Evolutionary conservation across 2,797 vertebrate genomes (phyloP).

Genomic region (Acomys russatus): DNA sequence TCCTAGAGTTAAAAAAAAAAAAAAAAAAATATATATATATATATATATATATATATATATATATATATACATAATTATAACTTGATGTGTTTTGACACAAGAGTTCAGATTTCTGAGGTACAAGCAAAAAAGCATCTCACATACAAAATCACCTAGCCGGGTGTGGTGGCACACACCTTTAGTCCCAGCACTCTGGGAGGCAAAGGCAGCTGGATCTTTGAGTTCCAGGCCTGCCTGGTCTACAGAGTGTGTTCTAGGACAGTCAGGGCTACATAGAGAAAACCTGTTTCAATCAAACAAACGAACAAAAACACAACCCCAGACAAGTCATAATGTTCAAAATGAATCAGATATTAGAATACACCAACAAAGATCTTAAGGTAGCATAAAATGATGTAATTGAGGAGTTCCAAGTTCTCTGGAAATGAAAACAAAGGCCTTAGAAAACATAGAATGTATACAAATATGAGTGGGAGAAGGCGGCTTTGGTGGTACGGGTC

Average conservation of each 20-base stretch:
- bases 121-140: neutral
- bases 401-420: neutral
- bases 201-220: neutral
- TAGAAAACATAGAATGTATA: neutral
- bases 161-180: neutral
- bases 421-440: neutral
- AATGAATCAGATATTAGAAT: neutral
- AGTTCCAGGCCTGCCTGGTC: neutral
- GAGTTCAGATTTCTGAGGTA: neutral
- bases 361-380: neutral
- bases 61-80: no score
- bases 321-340: neutral
- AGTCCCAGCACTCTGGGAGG: neutral
- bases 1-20: no score
- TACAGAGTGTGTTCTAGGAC: neutral
- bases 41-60: no score
- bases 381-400: neutral
- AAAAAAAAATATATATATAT: neutral
- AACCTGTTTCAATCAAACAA: neutral
- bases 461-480: neutral
- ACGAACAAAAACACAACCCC: neutral
- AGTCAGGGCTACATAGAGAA: neutral
- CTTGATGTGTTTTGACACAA: neutral
- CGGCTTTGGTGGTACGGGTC: accelerated
- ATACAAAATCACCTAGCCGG: constrained; percentile 1